phyloP scores from a whole-genome alignment of 2,113 vertebrate species.

The Rana temporaria region DNA sequence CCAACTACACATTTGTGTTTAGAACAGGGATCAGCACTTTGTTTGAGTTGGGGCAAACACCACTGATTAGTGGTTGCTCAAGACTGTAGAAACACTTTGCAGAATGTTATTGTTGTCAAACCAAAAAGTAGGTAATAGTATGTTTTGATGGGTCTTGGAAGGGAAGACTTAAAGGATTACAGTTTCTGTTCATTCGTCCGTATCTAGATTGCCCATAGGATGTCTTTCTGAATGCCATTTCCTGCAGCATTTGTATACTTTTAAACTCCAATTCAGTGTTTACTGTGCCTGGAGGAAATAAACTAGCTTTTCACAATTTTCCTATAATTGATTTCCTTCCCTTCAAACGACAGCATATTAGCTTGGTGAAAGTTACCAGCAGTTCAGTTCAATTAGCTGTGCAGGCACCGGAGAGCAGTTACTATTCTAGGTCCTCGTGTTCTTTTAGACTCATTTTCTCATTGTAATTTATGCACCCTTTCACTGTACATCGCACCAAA shows the following conservation, averaged over 20 bases:
- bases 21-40: too few species aligned
- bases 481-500: constrained; percentile 5
- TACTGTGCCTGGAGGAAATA: constrained; percentile 48
- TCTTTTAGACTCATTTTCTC: constrained; percentile 31
- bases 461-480: constrained; percentile 33
- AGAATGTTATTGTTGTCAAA: too few species aligned
- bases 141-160: background rate
- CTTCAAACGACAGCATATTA: constrained; percentile 21
- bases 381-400: constrained; percentile 39
- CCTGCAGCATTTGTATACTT: background rate
- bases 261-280: constrained; percentile 31
- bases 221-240: constrained; percentile 11
- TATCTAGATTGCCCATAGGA: constrained; percentile 35
- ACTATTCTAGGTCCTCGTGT: constrained; percentile 16
- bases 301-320: constrained; percentile 28
- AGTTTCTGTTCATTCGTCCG: constrained; percentile 27
- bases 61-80: too few species aligned
- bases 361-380: constrained; percentile 29
- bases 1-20: too few species aligned
- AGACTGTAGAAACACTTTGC: too few species aligned
- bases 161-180: constrained; percentile 9
- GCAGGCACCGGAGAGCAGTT: constrained; percentile 33
- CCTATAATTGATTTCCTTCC: constrained; percentile 39
- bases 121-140: too few species aligned
- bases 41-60: too few species aligned